Evolutionary conservation across 2,797 vertebrate species (phyloP).

Genomic region (Sebastes melanostomus): DNA sequence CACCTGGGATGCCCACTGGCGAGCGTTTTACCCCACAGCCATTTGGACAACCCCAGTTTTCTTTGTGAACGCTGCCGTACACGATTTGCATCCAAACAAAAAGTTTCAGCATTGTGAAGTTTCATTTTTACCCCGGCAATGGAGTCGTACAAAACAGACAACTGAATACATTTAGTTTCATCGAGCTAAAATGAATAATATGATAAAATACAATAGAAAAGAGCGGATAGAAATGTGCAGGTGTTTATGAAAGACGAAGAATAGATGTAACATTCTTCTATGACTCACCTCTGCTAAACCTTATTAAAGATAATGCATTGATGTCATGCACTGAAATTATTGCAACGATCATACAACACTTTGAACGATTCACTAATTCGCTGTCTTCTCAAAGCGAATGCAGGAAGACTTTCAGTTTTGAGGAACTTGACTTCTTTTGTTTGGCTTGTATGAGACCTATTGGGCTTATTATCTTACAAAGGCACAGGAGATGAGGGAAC

Average conservation of each 20-base stretch:
- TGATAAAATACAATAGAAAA: neutral
- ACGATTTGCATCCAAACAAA: conserved; percentile 75
- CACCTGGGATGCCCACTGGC: conserved; percentile 83
- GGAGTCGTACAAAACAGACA: conserved; percentile 6
- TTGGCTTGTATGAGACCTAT: conserved; percentile 94
- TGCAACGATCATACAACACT: conserved; percentile 33
- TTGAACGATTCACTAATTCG: conserved; percentile 84
- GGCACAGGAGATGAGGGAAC: conserved; percentile 93
- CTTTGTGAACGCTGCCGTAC: conserved; percentile 70
- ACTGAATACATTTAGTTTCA: neutral
- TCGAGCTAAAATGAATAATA: neutral
- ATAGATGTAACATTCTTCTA: neutral
- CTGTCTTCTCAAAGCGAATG: conserved; percentile 84
- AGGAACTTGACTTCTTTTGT: conserved; percentile 99
- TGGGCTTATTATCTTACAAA: conserved; percentile 95
- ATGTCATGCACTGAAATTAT: conserved; percentile 27
- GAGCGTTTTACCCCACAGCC: conserved; percentile 78
- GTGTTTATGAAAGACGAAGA: neutral
- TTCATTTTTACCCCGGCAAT: conserved; percentile 27
- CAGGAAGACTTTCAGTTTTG: conserved; percentile 88
- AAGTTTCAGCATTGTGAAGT: conserved; percentile 71
- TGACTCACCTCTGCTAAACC: neutral
- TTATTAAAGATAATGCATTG: conserved; percentile 1
- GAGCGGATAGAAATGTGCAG: neutral
- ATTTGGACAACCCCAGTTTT: conserved; percentile 78